A percentile compares a stretch with the other conserved stretches of the same genome.
phyloP scores from a whole-genome alignment of 2,888 invertebrate species.

The Lithodes maja region DNA sequence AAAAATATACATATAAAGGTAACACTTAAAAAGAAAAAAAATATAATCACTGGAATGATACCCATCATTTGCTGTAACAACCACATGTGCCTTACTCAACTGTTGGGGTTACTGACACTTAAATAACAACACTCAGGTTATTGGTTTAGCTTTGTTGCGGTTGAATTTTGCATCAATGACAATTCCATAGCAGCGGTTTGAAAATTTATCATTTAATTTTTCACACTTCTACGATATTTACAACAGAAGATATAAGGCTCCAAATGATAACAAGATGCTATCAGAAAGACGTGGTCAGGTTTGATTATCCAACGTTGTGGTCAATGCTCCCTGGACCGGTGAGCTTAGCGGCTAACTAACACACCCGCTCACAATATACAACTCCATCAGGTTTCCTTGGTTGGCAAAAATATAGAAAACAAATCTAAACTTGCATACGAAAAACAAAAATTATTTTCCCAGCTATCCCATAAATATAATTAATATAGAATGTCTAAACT shows the following conservation, averaged over 20 bases:
- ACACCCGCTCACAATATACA: too few relatives aligned
- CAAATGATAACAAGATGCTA: neutral
- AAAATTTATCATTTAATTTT: neutral
- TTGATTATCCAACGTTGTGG: neutral
- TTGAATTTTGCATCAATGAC: slow-evolving; percentile 62
- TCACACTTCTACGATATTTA: neutral
- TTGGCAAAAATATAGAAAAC: too few relatives aligned
- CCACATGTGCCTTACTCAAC: slow-evolving; percentile 63
- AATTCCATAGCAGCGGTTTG: slow-evolving; percentile 44
- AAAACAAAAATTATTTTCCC: too few relatives aligned
- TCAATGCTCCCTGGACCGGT: neutral
- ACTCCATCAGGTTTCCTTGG: too few relatives aligned
- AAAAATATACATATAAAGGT: slow-evolving; percentile 31
- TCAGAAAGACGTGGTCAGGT: neutral
- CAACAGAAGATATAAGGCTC: neutral
- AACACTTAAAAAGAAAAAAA: slow-evolving; percentile 57
- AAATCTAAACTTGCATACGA: too few relatives aligned
- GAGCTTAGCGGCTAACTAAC: neutral
- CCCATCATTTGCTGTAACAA: slow-evolving; percentile 67
- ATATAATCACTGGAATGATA: slow-evolving; percentile 55
- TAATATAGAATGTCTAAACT: too few relatives aligned
- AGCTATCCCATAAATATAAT: too few relatives aligned
- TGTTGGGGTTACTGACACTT: slow-evolving; percentile 60
- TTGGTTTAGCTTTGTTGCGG: slow-evolving; percentile 33
- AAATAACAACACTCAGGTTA: slow-evolving; percentile 56